Evolutionary conservation across 2,797 vertebrate genomes (phyloP).

Genomic region (Poliocrania exsul): DNA sequence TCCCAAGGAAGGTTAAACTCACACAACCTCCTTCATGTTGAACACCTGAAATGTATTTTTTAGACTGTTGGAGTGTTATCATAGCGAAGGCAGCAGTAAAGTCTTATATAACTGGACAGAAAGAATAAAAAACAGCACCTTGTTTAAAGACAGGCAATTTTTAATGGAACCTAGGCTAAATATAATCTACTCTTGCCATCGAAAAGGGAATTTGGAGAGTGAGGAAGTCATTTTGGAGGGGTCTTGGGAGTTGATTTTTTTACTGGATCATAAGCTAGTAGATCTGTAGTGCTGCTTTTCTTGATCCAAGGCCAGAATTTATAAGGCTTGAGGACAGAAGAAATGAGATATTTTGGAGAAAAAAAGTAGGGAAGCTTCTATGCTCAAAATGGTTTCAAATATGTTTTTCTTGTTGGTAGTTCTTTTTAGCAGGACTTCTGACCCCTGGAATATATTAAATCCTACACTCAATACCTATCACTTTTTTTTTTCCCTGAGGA

Average conservation of each 20-base stretch:
- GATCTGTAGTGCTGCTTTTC: slow-evolving; percentile 1
- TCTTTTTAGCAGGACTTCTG: not conserved
- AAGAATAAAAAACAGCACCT: slow-evolving; percentile 60
- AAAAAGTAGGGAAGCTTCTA: not conserved
- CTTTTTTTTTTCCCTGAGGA: not conserved
- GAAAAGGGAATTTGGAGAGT: slow-evolving; percentile 10
- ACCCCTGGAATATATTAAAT: not conserved
- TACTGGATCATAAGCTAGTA: not conserved
- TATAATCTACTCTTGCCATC: slow-evolving; percentile 19
- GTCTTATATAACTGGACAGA: slow-evolving; percentile 79
- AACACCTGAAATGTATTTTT: slow-evolving; percentile 80
- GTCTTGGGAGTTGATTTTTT: not conserved
- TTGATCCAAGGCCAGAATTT: not conserved
- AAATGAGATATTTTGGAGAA: not conserved
- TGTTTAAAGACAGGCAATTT: slow-evolving; percentile 65
- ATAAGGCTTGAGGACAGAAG: not conserved
- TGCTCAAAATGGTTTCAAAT: not conserved
- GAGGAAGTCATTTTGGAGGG: not conserved
- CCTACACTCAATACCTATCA: not conserved
- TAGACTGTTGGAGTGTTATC: slow-evolving; percentile 75
- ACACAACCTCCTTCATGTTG: slow-evolving; percentile 82
- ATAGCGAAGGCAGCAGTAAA: slow-evolving; percentile 74
- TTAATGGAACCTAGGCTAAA: slow-evolving; percentile 48
- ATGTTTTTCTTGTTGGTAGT: not conserved
- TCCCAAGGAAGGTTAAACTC: slow-evolving; percentile 84